Evolutionary conservation across 2,113 vertebrate species (phyloP), one percentile per base, ranked within the genome.

Genomic region (Hypomesus transpacificus): DNA sequence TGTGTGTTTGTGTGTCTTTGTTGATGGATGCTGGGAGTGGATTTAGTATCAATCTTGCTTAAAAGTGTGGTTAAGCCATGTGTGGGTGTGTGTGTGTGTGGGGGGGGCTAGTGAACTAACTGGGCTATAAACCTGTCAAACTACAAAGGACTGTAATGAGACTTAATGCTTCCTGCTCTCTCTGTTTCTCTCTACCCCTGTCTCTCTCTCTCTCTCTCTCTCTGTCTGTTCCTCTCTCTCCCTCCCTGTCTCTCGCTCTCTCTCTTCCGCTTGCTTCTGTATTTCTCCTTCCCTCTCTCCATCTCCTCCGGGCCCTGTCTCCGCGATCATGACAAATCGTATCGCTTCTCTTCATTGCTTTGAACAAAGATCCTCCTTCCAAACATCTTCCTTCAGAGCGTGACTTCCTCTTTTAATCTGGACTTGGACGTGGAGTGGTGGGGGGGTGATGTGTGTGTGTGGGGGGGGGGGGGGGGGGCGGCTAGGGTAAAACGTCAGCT

Each of bases 111-210:
- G 39, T 46, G 39, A 46, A 46, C 39, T 46, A 83, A 58, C 62
- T 52, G 62, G n/a, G n/a, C 63, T 71, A 69, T 74, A 26, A 16
- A 68, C 24, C 74, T 71, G 68, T 79, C 79, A 65, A 56, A 56
- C 54, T 20, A 56, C 54, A 56, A n/a, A 56, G n/a, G n/a, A 18
- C 16, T 6, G 16, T 56, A 56, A 11, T 56, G 16, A 17, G n/a
- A 18, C 54, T 18, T 7, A 46, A 46, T 46, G 9, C 39, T 46
- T 56, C 16, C 6, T 20, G 16, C 54, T 56, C 54, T 56, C 54
- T 56, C 5, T 56, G 14, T 56, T 56, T 56, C 31, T 78, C 73
- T 67, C 56, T 3, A 17, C 52, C 52, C 17, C 28, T 71, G 57
- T 28, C 26, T 20, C 4, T 57, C 28, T 26, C 9, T 39, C 18